A percentile compares a stretch with the other conserved stretches of the same genome.
phyloP scores from a whole-genome alignment of 2,797 vertebrate genomes.

The Eleutherodactylus coqui region DNA sequence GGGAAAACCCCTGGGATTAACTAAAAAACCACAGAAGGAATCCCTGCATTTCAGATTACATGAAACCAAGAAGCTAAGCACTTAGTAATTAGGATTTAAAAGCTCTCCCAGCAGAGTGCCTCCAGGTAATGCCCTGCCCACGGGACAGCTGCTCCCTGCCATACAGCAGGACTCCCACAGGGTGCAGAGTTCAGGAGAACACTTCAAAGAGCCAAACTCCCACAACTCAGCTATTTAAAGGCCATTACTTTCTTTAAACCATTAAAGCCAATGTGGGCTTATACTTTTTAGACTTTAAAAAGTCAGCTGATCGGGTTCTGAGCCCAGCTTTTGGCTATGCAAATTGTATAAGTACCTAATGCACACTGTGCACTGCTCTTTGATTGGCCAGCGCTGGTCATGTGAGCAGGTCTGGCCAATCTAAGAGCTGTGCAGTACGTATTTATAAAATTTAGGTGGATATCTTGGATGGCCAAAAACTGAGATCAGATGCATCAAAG shows the following conservation, averaged over 20 bases:
- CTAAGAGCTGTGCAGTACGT: no score
- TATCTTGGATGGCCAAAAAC: no score
- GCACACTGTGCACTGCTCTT: no score
- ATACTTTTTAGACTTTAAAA: neutral
- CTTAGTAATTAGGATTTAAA: neutral
- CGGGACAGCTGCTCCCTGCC: neutral
- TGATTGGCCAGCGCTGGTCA: no score
- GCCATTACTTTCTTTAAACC: neutral
- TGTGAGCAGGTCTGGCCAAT: no score
- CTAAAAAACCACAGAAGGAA: slow-evolving; percentile 8
- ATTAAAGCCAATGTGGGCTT: neutral
- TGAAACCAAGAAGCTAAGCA: neutral
- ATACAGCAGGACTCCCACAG: neutral
- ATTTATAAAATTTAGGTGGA: no score
- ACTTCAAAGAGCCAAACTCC: neutral
- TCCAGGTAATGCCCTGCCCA: slow-evolving; percentile 11
- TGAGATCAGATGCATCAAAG: no score
- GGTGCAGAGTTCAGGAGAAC: neutral
- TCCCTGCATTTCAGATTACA: slow-evolving; percentile 1
- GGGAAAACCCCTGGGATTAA: neutral
- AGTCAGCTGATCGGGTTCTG: no score
- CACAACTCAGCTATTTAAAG: neutral
- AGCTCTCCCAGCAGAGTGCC: neutral
- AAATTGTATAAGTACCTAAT: no score
- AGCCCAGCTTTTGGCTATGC: no score